phyloP scores from a whole-genome alignment of 2,797 vertebrate species.

The Lepilemur ruficaudatus region DNA sequence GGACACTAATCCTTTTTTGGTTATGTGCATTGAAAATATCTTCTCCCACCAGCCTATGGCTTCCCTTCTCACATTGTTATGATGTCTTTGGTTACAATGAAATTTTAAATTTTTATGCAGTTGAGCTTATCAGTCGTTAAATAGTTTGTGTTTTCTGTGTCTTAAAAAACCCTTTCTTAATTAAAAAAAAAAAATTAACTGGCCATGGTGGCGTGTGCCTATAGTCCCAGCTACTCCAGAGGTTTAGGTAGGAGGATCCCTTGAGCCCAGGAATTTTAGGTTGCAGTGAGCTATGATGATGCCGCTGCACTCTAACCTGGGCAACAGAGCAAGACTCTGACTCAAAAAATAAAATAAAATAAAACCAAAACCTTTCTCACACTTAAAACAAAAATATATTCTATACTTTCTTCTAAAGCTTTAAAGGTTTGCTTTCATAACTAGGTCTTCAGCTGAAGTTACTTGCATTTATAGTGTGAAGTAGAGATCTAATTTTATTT shows the following conservation, averaged over 20 bases:
- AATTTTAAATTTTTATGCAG: constrained; percentile 34
- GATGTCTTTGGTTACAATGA: constrained; percentile 15
- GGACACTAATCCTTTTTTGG: not conserved
- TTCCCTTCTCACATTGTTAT: not conserved
- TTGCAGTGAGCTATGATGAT: no score
- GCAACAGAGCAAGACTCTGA: no score
- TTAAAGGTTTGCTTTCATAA: constrained; percentile 52
- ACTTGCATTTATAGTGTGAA: constrained; percentile 1
- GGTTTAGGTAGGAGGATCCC: not conserved
- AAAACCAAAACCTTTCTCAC: not conserved
- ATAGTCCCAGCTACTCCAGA: not conserved
- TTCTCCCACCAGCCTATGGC: not conserved
- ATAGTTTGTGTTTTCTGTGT: constrained; percentile 1
- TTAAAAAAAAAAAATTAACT: not conserved
- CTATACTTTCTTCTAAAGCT: constrained; percentile 27
- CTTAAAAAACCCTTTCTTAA: not conserved
- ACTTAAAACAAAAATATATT: not conserved
- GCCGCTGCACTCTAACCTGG: no score
- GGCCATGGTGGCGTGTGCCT: not conserved
- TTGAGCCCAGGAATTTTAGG: not conserved
- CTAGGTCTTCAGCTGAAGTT: constrained; percentile 3
- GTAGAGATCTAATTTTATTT: not conserved
- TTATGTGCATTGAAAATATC: constrained; percentile 4
- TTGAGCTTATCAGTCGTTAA: constrained; percentile 19
- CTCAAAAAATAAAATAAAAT: no score